Evolutionary conservation across 2,113 vertebrate species (phyloP).

Genomic region (Boleophthalmus pectinirostris): DNA sequence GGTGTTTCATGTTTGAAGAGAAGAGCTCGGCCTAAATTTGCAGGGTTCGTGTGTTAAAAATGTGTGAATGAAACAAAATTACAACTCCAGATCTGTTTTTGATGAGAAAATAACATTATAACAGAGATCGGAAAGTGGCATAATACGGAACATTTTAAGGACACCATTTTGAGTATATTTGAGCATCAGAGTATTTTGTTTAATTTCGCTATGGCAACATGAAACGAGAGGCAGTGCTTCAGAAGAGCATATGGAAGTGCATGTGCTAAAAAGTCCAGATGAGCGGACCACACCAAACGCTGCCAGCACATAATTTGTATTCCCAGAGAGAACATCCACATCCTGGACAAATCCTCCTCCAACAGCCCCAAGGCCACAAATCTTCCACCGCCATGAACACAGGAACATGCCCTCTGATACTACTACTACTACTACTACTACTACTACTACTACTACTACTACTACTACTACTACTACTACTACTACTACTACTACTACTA

Average conservation of each 20-base stretch:
- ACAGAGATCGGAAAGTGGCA: no score
- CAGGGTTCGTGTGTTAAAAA: no score
- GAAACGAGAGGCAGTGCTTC: not conserved
- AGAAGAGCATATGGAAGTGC: constrained; percentile 21
- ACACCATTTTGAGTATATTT: not conserved
- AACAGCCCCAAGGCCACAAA: constrained; percentile 36
- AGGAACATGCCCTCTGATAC: constrained; percentile 31
- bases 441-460: no score
- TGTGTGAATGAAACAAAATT: no score
- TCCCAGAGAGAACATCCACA: constrained; percentile 28
- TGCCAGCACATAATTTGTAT: constrained; percentile 28
- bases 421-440: constrained; percentile 14
- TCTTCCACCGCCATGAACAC: constrained; percentile 36
- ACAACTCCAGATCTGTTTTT: no score
- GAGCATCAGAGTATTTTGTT: not conserved
- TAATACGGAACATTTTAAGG: not conserved
- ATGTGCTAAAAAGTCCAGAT: constrained; percentile 2
- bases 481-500: no score
- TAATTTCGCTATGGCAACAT: not conserved
- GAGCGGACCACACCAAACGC: constrained; percentile 21
- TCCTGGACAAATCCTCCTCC: constrained; percentile 29
- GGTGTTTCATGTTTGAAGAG: no score
- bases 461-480: no score
- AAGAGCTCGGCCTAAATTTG: no score
- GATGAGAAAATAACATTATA: no score